Evolutionary conservation across 2,797 vertebrate genomes (phyloP).

Genomic region (Yasuhikotakia modesta): DNA sequence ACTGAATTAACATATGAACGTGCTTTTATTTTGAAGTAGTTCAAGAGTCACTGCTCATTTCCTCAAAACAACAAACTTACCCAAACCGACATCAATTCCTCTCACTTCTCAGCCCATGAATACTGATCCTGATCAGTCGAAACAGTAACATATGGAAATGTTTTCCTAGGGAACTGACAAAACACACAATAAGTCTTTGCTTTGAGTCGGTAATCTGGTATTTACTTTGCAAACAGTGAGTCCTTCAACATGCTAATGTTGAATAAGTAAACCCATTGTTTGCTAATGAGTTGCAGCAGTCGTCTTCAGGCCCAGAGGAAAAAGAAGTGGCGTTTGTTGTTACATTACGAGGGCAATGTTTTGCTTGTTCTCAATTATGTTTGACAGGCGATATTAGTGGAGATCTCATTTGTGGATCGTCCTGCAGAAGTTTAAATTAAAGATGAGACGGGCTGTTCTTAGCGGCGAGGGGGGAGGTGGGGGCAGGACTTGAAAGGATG

Average conservation of each 20-base stretch:
- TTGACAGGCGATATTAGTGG: slow-evolving; percentile 7
- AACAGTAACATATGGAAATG: not conserved
- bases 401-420: slow-evolving; percentile 38
- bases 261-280: slow-evolving; percentile 12
- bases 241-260: slow-evolving; percentile 2
- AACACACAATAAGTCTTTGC: not conserved
- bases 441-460: slow-evolving; percentile 56
- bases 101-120: not conserved
- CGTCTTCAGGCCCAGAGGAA: not conserved
- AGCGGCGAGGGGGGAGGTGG: slow-evolving; percentile 10
- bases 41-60: slow-evolving; percentile 20
- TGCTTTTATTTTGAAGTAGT: slow-evolving; percentile 6
- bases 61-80: not conserved
- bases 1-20: slow-evolving; percentile 48
- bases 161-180: slow-evolving; percentile 3
- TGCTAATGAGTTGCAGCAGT: slow-evolving; percentile 8
- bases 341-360: not conserved
- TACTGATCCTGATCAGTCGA: not conserved
- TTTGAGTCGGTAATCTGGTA: not conserved
- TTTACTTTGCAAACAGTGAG: slow-evolving; percentile 13
- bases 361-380: slow-evolving; percentile 32
- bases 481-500: slow-evolving; percentile 41
- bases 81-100: not conserved
- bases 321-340: not conserved
- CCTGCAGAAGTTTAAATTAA: slow-evolving; percentile 66